Base-by-base conservation (phyloP, 2,888 invertebrate species). In the Trissolcus brochymenae region DNA sequence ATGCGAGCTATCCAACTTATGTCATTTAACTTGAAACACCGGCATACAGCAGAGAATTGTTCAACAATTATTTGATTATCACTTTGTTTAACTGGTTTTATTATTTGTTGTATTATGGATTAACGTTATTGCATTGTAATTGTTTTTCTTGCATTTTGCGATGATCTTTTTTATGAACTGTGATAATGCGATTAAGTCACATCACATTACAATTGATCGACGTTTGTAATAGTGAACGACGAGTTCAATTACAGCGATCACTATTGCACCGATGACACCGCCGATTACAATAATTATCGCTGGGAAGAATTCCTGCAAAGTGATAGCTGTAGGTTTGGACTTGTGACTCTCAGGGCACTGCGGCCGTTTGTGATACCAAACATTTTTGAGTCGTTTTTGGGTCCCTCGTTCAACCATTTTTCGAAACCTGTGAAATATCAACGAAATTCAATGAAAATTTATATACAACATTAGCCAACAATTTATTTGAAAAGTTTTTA, bases 331-430 rank as follows among this genome's bases (percentile, higher is more conserved):
- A 2, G 85, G 84, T 6, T 73, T 73, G 0, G 81, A 80, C 61
- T 75, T 85, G 59, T 84, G 81, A 74, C 82, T 82, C 51, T 83
- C 82, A 0, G 85, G 84, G 62, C 85, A 86, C 7, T 70, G 73
- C 3, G 84, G 85, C 56, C 81, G 81, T 60, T 81, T 75, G 11
- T 80, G 14, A 14, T 1, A 6, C 46, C 46, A 46, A 46, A 46
- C n/a, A 6, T 46, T 16, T 6, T 14, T 0, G 1, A 46, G 4
- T 16, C 46, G 46, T 14, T 46, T 46, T 16, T 16, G n/a, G 4
- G 14, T 4, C 16, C 46, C 46, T n/a, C 46, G 4, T 14, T 46
- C 46, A 16, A 14, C 3, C 16, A 46, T 16, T 14, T 46, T 46
- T 6, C 46, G 1, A 9, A 46, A 3, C 4, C 46, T 46, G 14